Evolutionary conservation across 1,140 invertebrate genomes (phyloP).

Genomic region (Drusus annulatus): DNA sequence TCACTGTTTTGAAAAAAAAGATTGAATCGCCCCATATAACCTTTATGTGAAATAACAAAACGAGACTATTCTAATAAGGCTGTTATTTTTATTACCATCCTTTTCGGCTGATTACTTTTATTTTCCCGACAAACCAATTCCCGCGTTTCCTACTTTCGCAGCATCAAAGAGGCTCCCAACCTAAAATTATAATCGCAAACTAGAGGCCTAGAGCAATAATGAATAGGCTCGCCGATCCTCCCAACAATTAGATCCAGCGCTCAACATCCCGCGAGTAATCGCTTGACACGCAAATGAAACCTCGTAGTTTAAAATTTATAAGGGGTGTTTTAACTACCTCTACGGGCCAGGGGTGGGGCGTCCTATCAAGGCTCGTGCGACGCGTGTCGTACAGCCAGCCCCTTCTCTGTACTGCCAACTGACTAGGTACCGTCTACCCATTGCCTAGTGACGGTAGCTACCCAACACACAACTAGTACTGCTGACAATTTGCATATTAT

Average conservation of each 20-base stretch:
- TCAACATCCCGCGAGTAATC: slow-evolving; percentile 33
- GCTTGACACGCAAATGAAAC: slow-evolving; percentile 42
- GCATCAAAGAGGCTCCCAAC: too few species aligned
- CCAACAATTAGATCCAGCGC: slow-evolving; percentile 36
- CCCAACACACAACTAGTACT: too few species aligned
- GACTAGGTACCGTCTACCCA: background rate
- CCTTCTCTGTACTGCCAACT: slow-evolving; percentile 30
- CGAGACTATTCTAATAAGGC: too few species aligned
- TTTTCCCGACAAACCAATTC: too few species aligned
- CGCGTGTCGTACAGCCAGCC: slow-evolving; percentile 31
- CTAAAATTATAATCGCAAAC: background rate
- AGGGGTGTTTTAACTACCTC: slow-evolving; percentile 36
- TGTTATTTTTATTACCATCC: too few species aligned
- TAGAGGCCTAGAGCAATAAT: slow-evolving; percentile 24
- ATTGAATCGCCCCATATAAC: too few species aligned
- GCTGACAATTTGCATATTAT: slow-evolving; percentile 42
- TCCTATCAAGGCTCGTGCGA: slow-evolving; percentile 37
- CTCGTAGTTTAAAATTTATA: slow-evolving; percentile 44
- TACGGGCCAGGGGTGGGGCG: background rate
- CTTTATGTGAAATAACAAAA: too few species aligned
- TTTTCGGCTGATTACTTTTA: too few species aligned
- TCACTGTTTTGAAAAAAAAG: too few species aligned
- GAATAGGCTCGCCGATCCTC: slow-evolving; percentile 11
- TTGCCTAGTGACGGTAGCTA: too few species aligned
- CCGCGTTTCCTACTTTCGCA: too few species aligned